Percentiles rank a stretch among this genome's conserved stretches.
phyloP scores from a whole-genome alignment of 2,113 vertebrate species.

The Cyanocitta stelleri region DNA sequence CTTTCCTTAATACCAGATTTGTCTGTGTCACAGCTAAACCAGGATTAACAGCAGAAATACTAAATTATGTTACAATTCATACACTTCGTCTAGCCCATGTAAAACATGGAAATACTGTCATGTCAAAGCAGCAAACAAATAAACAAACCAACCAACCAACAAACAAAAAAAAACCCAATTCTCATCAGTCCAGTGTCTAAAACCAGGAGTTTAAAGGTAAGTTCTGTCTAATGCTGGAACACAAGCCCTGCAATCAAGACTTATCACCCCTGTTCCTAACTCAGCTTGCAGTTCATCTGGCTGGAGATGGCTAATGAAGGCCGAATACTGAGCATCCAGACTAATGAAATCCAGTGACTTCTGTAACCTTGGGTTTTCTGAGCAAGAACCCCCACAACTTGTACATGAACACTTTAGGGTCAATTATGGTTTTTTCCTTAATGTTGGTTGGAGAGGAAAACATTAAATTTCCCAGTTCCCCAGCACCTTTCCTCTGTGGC shows the following conservation, averaged over 20 bases:
- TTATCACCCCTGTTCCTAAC: neutral
- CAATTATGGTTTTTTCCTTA: neutral
- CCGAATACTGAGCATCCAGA: neutral
- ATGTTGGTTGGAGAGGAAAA: neutral
- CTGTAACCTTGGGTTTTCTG: neutral
- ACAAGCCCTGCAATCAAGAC: neutral
- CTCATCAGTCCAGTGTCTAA: neutral
- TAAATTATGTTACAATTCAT: neutral
- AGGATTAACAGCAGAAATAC: conserved; percentile 12
- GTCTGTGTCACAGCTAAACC: conserved; percentile 4
- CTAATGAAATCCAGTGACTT: neutral
- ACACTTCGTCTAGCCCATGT: neutral
- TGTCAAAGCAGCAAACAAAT: neutral
- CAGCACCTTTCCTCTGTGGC: neutral
- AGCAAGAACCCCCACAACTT: neutral
- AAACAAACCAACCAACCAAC: neutral
- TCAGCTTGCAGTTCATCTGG: neutral
- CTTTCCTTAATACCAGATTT: conserved; percentile 17
- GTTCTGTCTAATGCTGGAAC: neutral
- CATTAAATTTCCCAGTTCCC: neutral
- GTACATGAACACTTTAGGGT: neutral
- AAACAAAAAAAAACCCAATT: neutral
- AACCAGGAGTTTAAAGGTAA: neutral
- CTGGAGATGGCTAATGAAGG: neutral
- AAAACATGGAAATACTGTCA: neutral